Percentiles rank a stretch among this genome's conserved stretches.
Conservation (phyloP, 2,888 invertebrate genomes). For the Quadroppia sp. region DNA sequence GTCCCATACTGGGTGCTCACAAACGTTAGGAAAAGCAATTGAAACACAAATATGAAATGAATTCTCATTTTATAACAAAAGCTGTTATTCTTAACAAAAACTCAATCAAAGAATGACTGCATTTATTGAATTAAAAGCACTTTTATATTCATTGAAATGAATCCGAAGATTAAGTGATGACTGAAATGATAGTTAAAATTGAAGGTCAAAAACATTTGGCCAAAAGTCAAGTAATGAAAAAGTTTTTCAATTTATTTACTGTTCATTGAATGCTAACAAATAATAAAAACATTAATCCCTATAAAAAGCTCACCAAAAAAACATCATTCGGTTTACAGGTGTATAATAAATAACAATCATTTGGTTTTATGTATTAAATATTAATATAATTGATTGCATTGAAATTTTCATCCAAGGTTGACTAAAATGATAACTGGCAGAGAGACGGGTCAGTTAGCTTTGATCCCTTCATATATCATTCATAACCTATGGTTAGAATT, state of each 20-base stretch:
- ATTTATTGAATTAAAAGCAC: neutral
- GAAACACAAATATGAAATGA: neutral
- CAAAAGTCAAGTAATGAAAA: neutral
- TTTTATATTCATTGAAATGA: constrained; percentile 19
- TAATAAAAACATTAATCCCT: no score
- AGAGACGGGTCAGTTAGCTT: no score
- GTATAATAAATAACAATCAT: no score
- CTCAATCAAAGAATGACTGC: neutral
- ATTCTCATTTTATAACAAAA: neutral
- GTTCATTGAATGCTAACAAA: no score
- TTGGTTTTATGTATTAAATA: no score
- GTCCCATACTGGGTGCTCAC: neutral
- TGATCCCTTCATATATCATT: no score
- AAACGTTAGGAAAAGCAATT: neutral
- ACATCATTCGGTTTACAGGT: no score
- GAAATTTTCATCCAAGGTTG: no score
- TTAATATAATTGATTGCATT: no score
- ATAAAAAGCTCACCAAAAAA: no score
- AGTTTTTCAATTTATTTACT: neutral
- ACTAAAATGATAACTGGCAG: no score
- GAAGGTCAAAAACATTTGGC: constrained; percentile 19
- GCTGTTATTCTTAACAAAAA: neutral
- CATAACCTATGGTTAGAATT: no score
- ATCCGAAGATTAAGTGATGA: neutral
- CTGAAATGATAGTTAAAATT: neutral